Evolutionary conservation across 2,113 vertebrate genomes (phyloP), one percentile per base, ranked within the genome.

Genomic region (Oreocharis arfaki): DNA sequence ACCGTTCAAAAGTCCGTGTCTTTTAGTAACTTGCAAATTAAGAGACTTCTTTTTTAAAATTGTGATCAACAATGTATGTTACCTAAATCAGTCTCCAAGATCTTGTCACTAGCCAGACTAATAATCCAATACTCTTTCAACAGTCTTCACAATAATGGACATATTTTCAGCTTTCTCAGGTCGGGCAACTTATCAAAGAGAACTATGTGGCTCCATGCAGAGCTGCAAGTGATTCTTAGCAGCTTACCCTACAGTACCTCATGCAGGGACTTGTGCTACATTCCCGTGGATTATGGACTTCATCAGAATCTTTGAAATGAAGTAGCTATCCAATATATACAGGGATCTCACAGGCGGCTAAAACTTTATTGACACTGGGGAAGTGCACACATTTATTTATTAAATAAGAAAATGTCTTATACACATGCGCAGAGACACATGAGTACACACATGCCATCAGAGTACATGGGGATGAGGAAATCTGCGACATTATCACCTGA

Each of bases 161-260:
- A 92, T 92, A 94, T 97, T 97, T 97, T 96, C 96, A 91, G 91
- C 81, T 97, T 98, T 96, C 88, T 94, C 55, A 82, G 95, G 90
- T 94, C 2, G 4, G 89, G 70, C 79, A 94, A 84, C 95, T 96
- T 97, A 97, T 96, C 97, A 96, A 95, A 97, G 93, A 85, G 87
- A 97, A 87, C 89, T 84, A 13, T 39, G 77, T 75, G 96, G 87
- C 85, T 97, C 70, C 97, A 94, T 23, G 83, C 96, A 90, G 97
- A 97, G 97, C 92, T 95, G 95, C 68, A 74, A 97, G 97, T 95
- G 92, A 97, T 95, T 96, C 93, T 97, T 95, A 91, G 93, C 70
- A 17, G 96, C 79, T 97, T 95, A 92, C 70, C 13, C 75, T 78
- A 78, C 74, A 83, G 84, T 50, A 74, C 77, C 63, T 95, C 97